Conservation (phyloP, 1,140 invertebrate species). For the Drosophila obscura region DNA sequence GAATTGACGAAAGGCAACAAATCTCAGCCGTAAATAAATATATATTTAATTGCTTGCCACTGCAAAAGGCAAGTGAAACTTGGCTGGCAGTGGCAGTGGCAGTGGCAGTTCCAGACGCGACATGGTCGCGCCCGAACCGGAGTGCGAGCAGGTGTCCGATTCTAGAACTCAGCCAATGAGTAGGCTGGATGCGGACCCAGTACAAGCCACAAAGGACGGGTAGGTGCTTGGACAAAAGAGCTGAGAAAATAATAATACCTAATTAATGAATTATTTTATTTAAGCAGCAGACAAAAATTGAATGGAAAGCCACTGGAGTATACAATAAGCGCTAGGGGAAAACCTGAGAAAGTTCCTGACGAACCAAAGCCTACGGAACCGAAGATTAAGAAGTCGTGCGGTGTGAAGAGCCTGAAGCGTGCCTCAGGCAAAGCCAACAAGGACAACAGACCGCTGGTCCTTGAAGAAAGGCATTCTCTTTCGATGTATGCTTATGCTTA, state of each 20-base stretch:
- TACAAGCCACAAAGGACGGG: constrained; percentile 14
- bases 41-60: constrained; percentile 13
- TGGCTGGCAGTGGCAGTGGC: constrained; percentile 18
- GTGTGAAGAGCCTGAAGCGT: background rate
- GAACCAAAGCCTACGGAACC: no score
- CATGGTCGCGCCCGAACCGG: constrained; percentile 43
- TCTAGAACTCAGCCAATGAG: constrained; percentile 15
- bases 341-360: no score
- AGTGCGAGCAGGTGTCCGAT: constrained; percentile 21
- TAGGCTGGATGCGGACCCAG: background rate
- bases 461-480: constrained; percentile 58
- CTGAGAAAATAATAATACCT: no score
- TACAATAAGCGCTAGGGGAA: no score
- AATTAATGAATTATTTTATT: no score
- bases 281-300: no score
- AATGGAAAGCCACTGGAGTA: no score
- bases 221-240: constrained; percentile 12
- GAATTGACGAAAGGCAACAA: constrained; percentile 4
- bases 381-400: background rate
- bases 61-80: constrained; percentile 22
- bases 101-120: constrained; percentile 44
- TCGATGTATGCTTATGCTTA: constrained; percentile 44
- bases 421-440: background rate
- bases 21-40: constrained; percentile 10
- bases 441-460: constrained; percentile 41